phyloP scores from a whole-genome alignment of 2,113 vertebrate species.

The Alces alces region DNA sequence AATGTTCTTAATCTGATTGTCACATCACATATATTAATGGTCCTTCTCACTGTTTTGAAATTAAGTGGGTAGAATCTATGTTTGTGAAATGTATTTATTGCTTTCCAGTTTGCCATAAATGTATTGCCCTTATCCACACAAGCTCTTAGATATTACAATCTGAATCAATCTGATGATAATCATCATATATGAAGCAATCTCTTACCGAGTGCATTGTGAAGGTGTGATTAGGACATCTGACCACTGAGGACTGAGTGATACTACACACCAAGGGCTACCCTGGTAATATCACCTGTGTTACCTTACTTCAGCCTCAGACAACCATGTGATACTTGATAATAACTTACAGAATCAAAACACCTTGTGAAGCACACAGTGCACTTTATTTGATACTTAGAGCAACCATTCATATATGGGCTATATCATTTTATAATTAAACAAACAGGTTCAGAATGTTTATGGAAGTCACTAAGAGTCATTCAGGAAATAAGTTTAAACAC shows the following conservation, averaged over 20 bases:
- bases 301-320: background rate
- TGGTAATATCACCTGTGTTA: background rate
- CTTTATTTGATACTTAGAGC: background rate
- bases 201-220: background rate
- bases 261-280: fast-evolving
- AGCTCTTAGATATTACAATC: background rate
- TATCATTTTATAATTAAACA: background rate
- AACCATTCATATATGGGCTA: background rate
- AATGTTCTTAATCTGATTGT: background rate
- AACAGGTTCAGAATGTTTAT: background rate
- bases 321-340: background rate
- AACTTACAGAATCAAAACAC: background rate
- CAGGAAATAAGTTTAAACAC: background rate
- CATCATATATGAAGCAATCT: background rate
- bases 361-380: background rate
- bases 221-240: background rate
- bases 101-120: background rate
- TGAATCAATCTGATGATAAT: background rate
- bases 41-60: background rate
- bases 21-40: background rate
- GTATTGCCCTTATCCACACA: background rate
- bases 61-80: background rate
- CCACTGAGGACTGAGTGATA: background rate
- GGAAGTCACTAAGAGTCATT: background rate
- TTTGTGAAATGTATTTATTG: background rate